phyloP scores from a whole-genome alignment of 2,113 vertebrate genomes.

The Phaethornis superciliosus region DNA sequence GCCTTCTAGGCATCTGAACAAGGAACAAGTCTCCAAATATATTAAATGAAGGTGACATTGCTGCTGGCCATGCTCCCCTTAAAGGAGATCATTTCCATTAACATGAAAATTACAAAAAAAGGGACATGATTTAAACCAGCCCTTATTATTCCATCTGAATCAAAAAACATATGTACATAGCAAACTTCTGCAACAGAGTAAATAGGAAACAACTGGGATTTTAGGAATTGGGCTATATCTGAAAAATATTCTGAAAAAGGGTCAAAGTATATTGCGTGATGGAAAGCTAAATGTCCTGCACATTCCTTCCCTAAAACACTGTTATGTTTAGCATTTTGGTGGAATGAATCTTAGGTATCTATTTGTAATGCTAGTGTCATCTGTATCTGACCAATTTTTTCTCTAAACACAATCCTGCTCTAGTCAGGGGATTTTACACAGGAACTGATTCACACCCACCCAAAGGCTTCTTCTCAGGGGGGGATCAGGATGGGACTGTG shows the following conservation, averaged over 20 bases:
- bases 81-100: not conserved
- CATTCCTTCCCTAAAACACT: not conserved
- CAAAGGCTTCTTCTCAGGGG: not conserved
- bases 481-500: not conserved
- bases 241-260: not conserved
- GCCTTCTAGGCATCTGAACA: conserved; percentile 3
- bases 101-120: not conserved
- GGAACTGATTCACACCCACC: not conserved
- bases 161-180: not conserved
- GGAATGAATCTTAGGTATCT: not conserved
- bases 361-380: not conserved
- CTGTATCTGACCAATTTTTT: not conserved
- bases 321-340: not conserved
- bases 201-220: not conserved
- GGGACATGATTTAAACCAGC: not conserved
- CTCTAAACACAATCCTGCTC: not conserved
- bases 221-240: not conserved
- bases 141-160: not conserved
- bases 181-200: not conserved
- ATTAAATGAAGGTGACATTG: not conserved
- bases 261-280: not conserved
- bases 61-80: not conserved
- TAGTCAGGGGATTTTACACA: not conserved
- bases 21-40: not conserved
- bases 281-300: not conserved